Conservation (phyloP, 2,888 invertebrate genomes). For the Habroteleia sp. region DNA sequence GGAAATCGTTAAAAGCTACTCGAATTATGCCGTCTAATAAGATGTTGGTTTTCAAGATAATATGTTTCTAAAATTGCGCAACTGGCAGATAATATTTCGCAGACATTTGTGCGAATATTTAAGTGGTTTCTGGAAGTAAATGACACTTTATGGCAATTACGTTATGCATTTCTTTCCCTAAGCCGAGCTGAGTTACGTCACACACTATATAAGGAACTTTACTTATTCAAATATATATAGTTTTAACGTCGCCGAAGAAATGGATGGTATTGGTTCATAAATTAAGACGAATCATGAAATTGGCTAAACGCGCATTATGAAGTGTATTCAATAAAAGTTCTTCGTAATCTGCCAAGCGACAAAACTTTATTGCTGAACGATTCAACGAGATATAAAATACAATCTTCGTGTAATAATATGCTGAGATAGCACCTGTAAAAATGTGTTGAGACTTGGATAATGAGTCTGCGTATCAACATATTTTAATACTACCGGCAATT, state of each 20-base stretch:
- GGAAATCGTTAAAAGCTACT: constrained; percentile 16
- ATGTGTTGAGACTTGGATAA: constrained; percentile 25
- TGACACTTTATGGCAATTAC: constrained; percentile 47
- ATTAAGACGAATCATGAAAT: constrained; percentile 18
- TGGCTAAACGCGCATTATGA: constrained; percentile 2
- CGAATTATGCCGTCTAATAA: constrained; percentile 17
- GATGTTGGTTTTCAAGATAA: constrained; percentile 31
- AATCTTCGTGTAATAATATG: constrained; percentile 33
- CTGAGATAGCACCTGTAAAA: constrained; percentile 52
- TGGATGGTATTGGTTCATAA: constrained; percentile 31
- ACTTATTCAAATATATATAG: neutral
- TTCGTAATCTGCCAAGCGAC: no score
- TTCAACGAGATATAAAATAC: constrained; percentile 25
- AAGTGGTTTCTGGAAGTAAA: constrained; percentile 28
- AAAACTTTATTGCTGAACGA: constrained; percentile 2
- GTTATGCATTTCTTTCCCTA: constrained; percentile 35
- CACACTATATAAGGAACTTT: constrained; percentile 18
- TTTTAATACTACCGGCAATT: constrained; percentile 34
- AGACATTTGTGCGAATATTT: no score
- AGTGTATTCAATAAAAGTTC: no score
- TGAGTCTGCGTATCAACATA: constrained; percentile 18
- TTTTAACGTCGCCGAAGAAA: constrained; percentile 9
- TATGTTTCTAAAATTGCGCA: constrained; percentile 30
- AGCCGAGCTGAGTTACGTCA: constrained; percentile 30
- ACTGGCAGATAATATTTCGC: neutral